These are phyloP conservation scores for Agonopterix subpropinquella DNA, from an alignment of 2,888 invertebrate species.

Conservation along the genomic window DNA sequence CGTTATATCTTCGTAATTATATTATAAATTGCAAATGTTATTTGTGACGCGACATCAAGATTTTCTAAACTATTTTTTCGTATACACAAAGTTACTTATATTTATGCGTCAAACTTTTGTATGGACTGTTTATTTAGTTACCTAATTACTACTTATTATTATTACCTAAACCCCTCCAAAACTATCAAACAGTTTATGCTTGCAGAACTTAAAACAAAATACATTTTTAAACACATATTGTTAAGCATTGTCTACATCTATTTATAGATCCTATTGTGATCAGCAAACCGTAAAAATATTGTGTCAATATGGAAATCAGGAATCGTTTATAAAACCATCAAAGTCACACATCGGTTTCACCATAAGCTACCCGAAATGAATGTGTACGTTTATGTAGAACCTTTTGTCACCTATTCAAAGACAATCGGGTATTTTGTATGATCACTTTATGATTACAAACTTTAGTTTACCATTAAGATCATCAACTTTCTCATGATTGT, in stretches of 20 bases:
- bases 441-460: conserved; percentile 24
- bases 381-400: conserved; percentile 36
- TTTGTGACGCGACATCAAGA: no score
- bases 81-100: no score
- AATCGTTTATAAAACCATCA: conserved; percentile 62
- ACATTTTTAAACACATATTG: no score
- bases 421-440: conserved; percentile 59
- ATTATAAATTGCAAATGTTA: no score
- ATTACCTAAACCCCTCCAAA: no score
- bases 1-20: no score
- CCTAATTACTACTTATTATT: no score
- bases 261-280: not conserved
- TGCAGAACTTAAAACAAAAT: no score
- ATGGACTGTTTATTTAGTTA: no score
- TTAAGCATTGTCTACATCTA: not conserved
- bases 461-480: conserved; percentile 2
- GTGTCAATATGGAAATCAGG: conserved; percentile 18
- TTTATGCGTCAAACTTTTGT: no score
- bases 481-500: conserved; percentile 5
- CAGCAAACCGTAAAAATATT: not conserved
- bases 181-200: no score
- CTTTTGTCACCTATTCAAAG: conserved; percentile 68
- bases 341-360: conserved; percentile 43
- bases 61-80: no score
- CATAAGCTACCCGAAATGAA: conserved; percentile 69